Percentiles rank a stretch among this genome's conserved stretches.
phyloP scores from a whole-genome alignment of 92 coral and sea anemone genomes.

The Parazoanthus swiftii region DNA sequence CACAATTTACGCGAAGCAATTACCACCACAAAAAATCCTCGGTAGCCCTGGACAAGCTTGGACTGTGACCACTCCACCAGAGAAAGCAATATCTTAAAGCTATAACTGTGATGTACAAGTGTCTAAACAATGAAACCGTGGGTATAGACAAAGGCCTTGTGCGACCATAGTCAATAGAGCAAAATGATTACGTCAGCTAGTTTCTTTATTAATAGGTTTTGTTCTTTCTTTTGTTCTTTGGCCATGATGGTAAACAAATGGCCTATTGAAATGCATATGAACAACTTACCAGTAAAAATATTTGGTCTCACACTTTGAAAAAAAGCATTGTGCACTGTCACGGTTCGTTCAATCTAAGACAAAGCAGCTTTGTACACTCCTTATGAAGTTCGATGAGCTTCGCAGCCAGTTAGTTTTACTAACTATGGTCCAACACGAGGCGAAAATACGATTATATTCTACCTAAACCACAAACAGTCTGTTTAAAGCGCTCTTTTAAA shows the following conservation, averaged over 20 bases:
- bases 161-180: not conserved
- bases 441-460: not conserved
- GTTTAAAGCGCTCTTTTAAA: too few species aligned
- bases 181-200: not conserved
- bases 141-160: not conserved
- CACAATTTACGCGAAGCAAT: constrained; percentile 35
- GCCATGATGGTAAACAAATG: too few species aligned
- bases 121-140: constrained; percentile 7
- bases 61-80: constrained; percentile 11
- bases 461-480: not conserved
- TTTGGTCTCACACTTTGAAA: too few species aligned
- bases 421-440: not conserved
- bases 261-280: too few species aligned
- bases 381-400: too few species aligned
- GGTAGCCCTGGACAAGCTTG: constrained; percentile 11
- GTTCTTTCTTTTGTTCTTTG: too few species aligned
- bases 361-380: too few species aligned
- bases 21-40: constrained; percentile 22
- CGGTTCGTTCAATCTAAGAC: too few species aligned
- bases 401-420: too few species aligned
- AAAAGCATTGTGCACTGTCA: too few species aligned
- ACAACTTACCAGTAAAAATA: too few species aligned
- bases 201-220: too few species aligned
- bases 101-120: constrained; percentile 2
- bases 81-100: constrained; percentile 14